Percentiles rank a stretch among this genome's conserved stretches.
Conservation (phyloP, 1,140 invertebrate species). For the Aphidius gifuensis region DNA sequence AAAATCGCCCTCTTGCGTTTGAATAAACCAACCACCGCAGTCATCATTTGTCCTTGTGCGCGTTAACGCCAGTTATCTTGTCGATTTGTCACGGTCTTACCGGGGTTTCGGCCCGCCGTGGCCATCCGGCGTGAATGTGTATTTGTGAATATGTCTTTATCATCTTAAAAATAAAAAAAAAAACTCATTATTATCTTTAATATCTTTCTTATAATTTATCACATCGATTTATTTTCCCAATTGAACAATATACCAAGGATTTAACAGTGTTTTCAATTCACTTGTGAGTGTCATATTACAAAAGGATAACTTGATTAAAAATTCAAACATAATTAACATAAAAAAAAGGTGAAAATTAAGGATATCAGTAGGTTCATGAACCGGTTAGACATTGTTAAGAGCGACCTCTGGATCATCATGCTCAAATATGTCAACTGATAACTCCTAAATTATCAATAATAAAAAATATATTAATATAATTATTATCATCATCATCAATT, state of each 20-base stretch:
- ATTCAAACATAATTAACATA: background rate
- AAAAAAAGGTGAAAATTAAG: background rate
- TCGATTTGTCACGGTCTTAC: conserved; percentile 15
- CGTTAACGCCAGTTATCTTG: conserved; percentile 14
- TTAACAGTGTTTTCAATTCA: no score
- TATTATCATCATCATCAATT: no score
- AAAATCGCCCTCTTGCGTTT: conserved; percentile 17
- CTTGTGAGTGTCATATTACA: background rate
- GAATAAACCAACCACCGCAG: background rate
- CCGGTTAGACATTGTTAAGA: conserved; percentile 26
- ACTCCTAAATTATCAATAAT: background rate
- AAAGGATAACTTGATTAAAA: background rate
- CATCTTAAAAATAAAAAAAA: no score
- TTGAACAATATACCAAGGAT: no score
- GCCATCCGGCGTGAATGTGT: conserved; percentile 6
- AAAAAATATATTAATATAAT: no score
- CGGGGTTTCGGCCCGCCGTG: conserved; percentile 16
- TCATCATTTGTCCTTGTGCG: conserved; percentile 13
- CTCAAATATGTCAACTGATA: conserved; percentile 22
- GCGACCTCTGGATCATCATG: conserved; percentile 19
- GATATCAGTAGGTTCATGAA: conserved; percentile 29
- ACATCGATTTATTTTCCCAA: no score
- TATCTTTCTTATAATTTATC: no score
- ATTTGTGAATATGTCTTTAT: no score
- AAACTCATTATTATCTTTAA: no score